Conservation (phyloP, 2,113 vertebrate species). For the Anhinga anhinga region DNA sequence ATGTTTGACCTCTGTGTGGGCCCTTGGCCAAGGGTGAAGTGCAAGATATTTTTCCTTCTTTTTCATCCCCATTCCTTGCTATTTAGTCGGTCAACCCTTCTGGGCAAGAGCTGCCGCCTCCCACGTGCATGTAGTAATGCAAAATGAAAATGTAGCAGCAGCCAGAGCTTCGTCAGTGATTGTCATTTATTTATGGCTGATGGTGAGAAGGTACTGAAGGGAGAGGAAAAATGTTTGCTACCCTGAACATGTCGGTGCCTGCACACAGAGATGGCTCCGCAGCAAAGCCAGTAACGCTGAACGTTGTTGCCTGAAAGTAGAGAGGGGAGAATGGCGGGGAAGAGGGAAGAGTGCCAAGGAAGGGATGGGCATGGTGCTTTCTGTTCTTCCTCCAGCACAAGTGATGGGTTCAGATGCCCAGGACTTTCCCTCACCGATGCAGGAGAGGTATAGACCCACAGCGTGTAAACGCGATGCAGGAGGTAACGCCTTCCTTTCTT, state of each 20-base stretch:
- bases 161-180: background rate
- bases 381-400: background rate
- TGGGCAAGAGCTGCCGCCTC: background rate
- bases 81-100: background rate
- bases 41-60: background rate
- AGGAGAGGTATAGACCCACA: background rate
- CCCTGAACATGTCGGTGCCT: background rate
- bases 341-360: background rate
- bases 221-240: background rate
- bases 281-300: background rate
- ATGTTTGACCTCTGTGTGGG: background rate
- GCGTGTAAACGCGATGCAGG: background rate
- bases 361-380: background rate
- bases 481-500: background rate
- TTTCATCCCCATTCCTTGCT: background rate
- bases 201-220: background rate
- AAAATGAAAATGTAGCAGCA: background rate
- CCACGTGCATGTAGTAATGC: accelerated
- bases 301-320: background rate
- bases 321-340: background rate
- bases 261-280: background rate
- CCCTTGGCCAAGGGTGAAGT: background rate
- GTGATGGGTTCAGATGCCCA: background rate
- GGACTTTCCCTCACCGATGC: background rate
- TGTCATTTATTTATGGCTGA: background rate